These are phyloP conservation scores for Clusia tigrina DNA, from an alignment of 2,888 invertebrate genomes.

Conservation along the genomic window DNA sequence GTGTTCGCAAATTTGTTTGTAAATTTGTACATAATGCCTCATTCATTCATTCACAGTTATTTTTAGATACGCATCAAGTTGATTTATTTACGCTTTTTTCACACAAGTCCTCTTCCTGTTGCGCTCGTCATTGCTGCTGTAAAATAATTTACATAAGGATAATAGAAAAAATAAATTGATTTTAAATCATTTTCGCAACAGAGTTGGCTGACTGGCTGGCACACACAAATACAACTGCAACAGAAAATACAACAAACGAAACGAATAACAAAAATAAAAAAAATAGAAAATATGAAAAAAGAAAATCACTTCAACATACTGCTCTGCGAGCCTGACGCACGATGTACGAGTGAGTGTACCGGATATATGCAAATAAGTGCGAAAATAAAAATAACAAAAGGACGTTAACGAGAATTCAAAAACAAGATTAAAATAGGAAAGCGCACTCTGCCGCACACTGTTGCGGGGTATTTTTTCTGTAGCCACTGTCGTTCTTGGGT, in stretches of 20 bases:
- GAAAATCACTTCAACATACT: neutral
- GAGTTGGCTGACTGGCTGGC: neutral
- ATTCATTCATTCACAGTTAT: constrained; percentile 40
- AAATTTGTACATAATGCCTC: constrained; percentile 54
- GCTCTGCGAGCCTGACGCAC: neutral
- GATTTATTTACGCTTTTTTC: constrained; percentile 52
- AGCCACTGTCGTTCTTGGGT: neutral
- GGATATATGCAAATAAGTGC: constrained; percentile 53
- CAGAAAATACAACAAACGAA: neutral
- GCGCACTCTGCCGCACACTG: constrained; percentile 45
- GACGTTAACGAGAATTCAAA: constrained; percentile 57
- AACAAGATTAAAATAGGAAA: constrained; percentile 57
- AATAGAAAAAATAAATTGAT: constrained; percentile 58
- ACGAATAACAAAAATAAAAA: neutral
- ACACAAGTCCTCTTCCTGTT: constrained; percentile 18
- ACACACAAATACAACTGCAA: neutral
- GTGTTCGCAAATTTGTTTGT: constrained; percentile 48
- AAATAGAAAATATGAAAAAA: neutral
- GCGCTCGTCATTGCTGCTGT: constrained; percentile 34
- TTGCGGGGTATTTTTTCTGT: constrained; percentile 38
- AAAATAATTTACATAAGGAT: constrained; percentile 55
- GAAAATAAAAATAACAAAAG: constrained; percentile 56
- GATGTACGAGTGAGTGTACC: neutral
- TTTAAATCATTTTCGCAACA: constrained; percentile 57
- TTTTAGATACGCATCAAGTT: constrained; percentile 43